Base-by-base conservation (phyloP, 2,113 vertebrate species). In the Alaudala cheleensis region DNA sequence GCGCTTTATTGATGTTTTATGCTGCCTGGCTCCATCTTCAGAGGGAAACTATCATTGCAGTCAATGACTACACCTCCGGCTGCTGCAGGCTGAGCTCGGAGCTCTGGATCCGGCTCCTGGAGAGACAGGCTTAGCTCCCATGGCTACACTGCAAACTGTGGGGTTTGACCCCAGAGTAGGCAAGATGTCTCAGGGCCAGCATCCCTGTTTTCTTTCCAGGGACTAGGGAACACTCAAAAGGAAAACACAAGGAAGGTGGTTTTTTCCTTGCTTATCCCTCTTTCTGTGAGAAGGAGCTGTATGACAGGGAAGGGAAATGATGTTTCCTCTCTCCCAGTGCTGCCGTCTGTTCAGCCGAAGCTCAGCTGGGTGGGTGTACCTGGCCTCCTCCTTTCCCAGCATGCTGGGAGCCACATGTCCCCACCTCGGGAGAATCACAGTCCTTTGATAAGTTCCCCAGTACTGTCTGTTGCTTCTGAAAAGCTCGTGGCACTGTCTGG, bases 21-120 rank as follows among this genome's bases (percentile, higher is more conserved):
- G 91, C 94, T 78, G 96, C 94, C 92, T 92, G 94, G 95, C 95
- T 97, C 95, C 96, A 93, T 95, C 94, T 92, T 92, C 95, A 95
- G 91, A 90, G 94, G 44, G 51, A 54, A 94, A 53, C 80, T 93
- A 88, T 83, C 83, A 88, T 56, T 93, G 92, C 96, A 96, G 91
- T 83, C 96, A 86, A 51, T 78, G 95, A 40, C 86, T 92, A 45
- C 92, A 86, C 80, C 92, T 86, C 76, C 14, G 33, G 25, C 81
- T 13, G 92, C 89, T 33, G 93, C 83, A 33, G 87, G 73, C 90
- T 56, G 92, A 23, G 78, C 10, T 2, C 25, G 42, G 49, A 57
- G 86, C 90, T 90, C 81, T 14, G 37, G 53, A 60, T 34, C 60
- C 4, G 33, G 73, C 87, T 89, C 29, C 26, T 2, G 14, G 71